Evolutionary conservation across 2,888 invertebrate genomes (phyloP).

Genomic region (Drosophila ezoana): DNA sequence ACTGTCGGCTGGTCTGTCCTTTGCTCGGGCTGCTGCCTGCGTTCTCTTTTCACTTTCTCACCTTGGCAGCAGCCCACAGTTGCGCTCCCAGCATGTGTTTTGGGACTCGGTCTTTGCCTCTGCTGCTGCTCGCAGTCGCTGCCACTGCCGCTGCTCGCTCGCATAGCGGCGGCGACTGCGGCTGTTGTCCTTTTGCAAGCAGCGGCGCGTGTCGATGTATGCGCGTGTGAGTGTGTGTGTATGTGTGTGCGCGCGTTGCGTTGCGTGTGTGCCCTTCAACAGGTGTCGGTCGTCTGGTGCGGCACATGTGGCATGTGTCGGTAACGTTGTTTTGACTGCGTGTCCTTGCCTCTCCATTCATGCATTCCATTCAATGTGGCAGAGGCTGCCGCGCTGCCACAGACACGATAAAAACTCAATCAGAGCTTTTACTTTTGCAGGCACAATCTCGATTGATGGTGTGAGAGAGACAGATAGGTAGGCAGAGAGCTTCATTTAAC

Average conservation of each 20-base stretch:
- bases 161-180: conserved; percentile 38
- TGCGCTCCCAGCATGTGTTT: conserved; percentile 65
- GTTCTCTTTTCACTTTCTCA: conserved; percentile 45
- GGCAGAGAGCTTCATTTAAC: conserved; percentile 15
- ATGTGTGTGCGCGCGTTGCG: conserved; percentile 40
- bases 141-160: conserved; percentile 19
- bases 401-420: conserved; percentile 24
- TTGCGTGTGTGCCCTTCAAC: conserved; percentile 69
- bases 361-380: conserved; percentile 41
- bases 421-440: conserved; percentile 42
- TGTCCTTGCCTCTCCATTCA: conserved; percentile 63
- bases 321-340: conserved; percentile 61
- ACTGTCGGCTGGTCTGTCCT: conserved; percentile 27
- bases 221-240: conserved; percentile 19
- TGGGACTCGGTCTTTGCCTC: conserved; percentile 43
- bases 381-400: conserved; percentile 13
- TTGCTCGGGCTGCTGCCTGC: conserved; percentile 23
- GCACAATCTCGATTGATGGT: background rate
- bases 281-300: conserved; percentile 67
- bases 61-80: conserved; percentile 43
- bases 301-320: conserved; percentile 61
- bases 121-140: conserved; percentile 31
- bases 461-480: background rate
- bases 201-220: conserved; percentile 67
- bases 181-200: conserved; percentile 70